A percentile compares a stretch with the other conserved stretches of the same genome.
Evolutionary conservation across 2,797 vertebrate genomes (phyloP).

Genomic region (Sorex maritimensis): DNA sequence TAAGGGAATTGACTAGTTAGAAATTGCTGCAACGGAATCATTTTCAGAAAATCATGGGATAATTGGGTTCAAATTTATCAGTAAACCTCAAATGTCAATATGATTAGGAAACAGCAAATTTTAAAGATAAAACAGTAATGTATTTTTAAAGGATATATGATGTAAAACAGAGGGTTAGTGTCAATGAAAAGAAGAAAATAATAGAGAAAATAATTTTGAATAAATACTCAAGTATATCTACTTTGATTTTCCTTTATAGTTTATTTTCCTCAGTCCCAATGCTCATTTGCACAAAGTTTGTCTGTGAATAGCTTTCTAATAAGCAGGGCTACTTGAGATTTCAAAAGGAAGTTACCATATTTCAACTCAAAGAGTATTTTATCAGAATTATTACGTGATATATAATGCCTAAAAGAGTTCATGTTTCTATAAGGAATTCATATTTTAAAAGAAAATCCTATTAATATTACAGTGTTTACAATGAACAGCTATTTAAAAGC

Average conservation of each 20-base stretch:
- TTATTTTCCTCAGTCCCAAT: background rate
- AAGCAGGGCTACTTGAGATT: background rate
- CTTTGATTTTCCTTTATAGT: background rate
- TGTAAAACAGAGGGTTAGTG: background rate
- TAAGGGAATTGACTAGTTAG: background rate
- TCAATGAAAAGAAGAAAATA: background rate
- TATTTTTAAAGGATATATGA: background rate
- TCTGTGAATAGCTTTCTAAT: background rate
- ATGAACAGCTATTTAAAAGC: conserved; percentile 31
- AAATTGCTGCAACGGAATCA: background rate
- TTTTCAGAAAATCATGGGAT: background rate
- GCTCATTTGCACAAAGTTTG: background rate
- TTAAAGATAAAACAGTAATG: background rate
- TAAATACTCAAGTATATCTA: background rate
- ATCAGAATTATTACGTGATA: background rate
- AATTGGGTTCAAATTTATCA: background rate
- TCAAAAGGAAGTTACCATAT: conserved; percentile 19
- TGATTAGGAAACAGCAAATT: background rate
- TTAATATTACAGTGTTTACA: background rate
- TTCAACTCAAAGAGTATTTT: background rate
- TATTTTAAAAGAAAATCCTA: conserved; percentile 14
- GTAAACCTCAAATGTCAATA: background rate
- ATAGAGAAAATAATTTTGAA: background rate
- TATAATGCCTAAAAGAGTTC: background rate
- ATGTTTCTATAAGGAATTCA: background rate